These are phyloP conservation scores for Crypturellus tataupa DNA, from an alignment of 2,797 vertebrate species.

Conservation along the genomic window DNA sequence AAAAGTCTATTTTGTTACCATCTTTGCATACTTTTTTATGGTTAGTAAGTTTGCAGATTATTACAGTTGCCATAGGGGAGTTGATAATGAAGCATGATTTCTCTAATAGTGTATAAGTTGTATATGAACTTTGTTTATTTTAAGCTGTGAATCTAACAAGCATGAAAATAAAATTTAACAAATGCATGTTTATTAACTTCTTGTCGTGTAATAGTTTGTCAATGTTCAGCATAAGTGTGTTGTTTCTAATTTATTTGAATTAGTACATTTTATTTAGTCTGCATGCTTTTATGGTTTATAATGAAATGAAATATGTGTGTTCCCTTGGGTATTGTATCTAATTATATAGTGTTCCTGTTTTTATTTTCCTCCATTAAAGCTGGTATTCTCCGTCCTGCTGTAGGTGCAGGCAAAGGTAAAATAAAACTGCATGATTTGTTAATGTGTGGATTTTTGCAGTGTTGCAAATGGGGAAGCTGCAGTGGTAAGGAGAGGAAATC, in stretches of 20 bases:
- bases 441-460: constrained; percentile 77
- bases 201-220: constrained; percentile 35
- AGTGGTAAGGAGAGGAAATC: constrained; percentile 74
- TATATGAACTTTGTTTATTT: background rate
- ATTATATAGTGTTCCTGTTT: constrained; percentile 85
- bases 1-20: background rate
- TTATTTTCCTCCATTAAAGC: constrained; percentile 88
- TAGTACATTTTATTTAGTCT: constrained; percentile 49
- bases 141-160: constrained; percentile 6
- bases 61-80: background rate
- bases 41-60: background rate
- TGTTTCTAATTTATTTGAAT: constrained; percentile 35
- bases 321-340: constrained; percentile 78
- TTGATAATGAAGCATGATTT: background rate
- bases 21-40: background rate
- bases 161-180: constrained; percentile 36
- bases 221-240: background rate
- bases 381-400: constrained; percentile 87
- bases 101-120: background rate
- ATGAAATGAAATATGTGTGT: constrained; percentile 52
- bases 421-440: constrained; percentile 83
- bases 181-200: constrained; percentile 43
- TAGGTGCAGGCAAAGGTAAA: constrained; percentile 96
- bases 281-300: constrained; percentile 74
- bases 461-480: constrained; percentile 80